These are phyloP conservation scores for Eulemur macaco DNA, from an alignment of 2,113 vertebrate species.

Conservation along the genomic window DNA sequence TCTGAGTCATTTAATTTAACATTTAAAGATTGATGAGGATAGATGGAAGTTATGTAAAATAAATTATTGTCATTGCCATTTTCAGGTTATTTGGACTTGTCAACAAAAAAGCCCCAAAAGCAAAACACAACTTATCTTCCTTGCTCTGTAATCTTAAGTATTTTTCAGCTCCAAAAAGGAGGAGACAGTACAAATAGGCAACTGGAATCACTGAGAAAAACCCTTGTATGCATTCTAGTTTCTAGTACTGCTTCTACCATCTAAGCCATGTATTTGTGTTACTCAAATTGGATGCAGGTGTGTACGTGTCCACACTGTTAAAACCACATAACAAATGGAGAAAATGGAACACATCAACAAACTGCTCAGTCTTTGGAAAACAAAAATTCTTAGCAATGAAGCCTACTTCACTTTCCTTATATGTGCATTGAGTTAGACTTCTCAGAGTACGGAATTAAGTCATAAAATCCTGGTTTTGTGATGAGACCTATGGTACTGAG, in stretches of 20 bases:
- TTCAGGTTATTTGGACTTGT: neutral
- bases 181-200: neutral
- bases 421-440: neutral
- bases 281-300: conserved; percentile 39
- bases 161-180: neutral
- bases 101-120: neutral
- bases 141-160: neutral
- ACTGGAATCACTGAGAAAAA: neutral
- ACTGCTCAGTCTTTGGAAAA: neutral
- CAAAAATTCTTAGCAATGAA: neutral
- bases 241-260: neutral
- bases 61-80: neutral
- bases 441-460: neutral
- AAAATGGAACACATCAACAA: neutral
- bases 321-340: neutral
- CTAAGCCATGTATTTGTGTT: neutral
- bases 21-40: neutral
- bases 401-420: neutral
- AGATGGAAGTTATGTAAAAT: neutral
- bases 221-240: neutral
- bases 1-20: neutral
- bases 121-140: neutral
- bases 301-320: neutral
- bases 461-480: neutral
- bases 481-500: neutral